Base-by-base conservation (phyloP, 2,113 vertebrate genomes). In the Notechis scutatus region DNA sequence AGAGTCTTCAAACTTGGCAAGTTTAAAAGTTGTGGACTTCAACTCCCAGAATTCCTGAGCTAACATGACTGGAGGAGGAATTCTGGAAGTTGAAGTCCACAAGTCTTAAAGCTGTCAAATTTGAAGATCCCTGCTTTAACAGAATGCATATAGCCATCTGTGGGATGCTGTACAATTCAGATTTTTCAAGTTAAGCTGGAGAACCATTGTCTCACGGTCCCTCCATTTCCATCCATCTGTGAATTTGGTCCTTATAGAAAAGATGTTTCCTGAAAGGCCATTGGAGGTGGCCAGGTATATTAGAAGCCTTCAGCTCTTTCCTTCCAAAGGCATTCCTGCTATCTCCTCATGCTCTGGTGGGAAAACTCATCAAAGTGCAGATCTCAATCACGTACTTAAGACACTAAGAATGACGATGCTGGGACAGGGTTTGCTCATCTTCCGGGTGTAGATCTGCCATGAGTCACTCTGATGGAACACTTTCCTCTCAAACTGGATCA, bases 401-500 rank as follows among this genome's bases (percentile, higher is more conserved):
- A 47, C 5, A 18, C 20, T 24, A 14, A 0, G 4, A 42, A 42
- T 42, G 3, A 81, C 7, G 14, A 15, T 15, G 64, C 64, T 34
- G 74, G 5, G 14, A 74, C 5, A 34, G 5, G 64, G 69, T 55
- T 56, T 85, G 47, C 81, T 52, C 88, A 61, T 39, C 64, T n/a
- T 74, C 11, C 55, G 9, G 54, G 21, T 50, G 81, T 57, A 88
- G 64, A 45, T 92, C 85, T 47, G 45, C 15, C 21, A 1, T 93
- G 94, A 94, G 93, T 96, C 95, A 85, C 47, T 87, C 87, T 64
- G 91, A 0, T 10, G 1, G 10, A 64, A 24, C 18, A 29, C 69
- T 47, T 87, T 85, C 5, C 64, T 45, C 45, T 87, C 92, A 91
- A 18, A 91, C 56, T 95, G 94, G 94, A 93, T 56, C 93, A 93